These are phyloP conservation scores for Vanessa atalanta DNA, from an alignment of 1,140 invertebrate species.

Conservation along the genomic window DNA sequence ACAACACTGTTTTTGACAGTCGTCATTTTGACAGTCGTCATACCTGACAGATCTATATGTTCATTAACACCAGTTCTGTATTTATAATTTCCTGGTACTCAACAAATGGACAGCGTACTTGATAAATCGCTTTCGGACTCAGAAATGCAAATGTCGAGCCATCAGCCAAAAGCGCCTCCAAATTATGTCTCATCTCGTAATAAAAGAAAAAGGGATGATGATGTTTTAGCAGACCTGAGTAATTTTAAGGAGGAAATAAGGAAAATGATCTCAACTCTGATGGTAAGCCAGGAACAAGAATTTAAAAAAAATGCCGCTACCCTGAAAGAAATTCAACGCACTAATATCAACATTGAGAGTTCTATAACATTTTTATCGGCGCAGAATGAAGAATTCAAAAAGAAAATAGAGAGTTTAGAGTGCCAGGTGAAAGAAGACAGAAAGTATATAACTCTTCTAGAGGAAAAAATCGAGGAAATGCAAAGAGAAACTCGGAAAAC, in stretches of 20 bases:
- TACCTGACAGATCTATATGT: neutral
- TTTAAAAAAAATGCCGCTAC: conserved; percentile 7
- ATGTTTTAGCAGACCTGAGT: no score
- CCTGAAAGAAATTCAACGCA: conserved; percentile 1
- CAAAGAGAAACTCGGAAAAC: no score
- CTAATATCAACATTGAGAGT: conserved; percentile 10
- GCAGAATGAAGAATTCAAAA: conserved; percentile 19
- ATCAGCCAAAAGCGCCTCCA: no score
- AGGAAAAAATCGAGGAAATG: no score
- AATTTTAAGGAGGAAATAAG: no score
- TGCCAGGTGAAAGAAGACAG: conserved; percentile 12
- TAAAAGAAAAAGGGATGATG: no score
- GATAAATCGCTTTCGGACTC: no score
- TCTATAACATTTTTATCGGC: conserved; percentile 10
- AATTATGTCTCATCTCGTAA: no score
- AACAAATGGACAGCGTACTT: neutral
- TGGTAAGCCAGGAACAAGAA: no score
- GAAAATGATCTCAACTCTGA: no score
- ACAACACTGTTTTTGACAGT: no score
- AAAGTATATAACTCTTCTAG: conserved; percentile 11
- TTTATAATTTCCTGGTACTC: conserved; percentile 4
- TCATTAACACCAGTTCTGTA: conserved; percentile 1
- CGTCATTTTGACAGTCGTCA: neutral
- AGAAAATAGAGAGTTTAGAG: conserved; percentile 13
- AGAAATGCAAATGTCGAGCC: no score